phyloP scores from a whole-genome alignment of 2,797 vertebrate genomes.

The Sciaenops ocellatus region DNA sequence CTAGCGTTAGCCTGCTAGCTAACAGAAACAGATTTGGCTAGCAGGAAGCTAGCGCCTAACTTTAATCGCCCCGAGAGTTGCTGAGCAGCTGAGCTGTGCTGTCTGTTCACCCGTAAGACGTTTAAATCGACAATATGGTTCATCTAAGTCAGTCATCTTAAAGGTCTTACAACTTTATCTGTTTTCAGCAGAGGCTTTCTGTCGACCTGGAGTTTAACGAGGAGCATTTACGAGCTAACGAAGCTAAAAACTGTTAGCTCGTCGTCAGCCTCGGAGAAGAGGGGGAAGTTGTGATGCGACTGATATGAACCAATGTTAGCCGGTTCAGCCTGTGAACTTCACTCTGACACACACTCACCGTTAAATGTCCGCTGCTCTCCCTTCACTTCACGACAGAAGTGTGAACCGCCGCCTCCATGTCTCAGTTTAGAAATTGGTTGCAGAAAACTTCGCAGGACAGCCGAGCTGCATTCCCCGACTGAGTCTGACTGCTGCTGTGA shows the following conservation, averaged over 20 bases:
- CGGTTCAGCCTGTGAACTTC: not conserved
- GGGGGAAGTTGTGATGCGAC: slow-evolving; percentile 69
- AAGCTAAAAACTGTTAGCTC: slow-evolving; percentile 71
- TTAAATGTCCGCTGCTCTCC: not conserved
- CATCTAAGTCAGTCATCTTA: fast-evolving
- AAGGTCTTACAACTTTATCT: not conserved
- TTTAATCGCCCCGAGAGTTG: slow-evolving; percentile 61
- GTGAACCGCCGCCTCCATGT: slow-evolving; percentile 14
- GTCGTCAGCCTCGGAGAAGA: slow-evolving; percentile 36
- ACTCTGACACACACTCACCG: slow-evolving; percentile 45
- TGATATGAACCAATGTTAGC: slow-evolving; percentile 15
- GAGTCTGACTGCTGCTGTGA: slow-evolving; percentile 27
- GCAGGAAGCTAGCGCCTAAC: slow-evolving; percentile 65
- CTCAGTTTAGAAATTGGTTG: slow-evolving; percentile 28
- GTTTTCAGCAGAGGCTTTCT: not conserved
- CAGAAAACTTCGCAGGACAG: slow-evolving; percentile 70
- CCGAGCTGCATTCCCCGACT: slow-evolving; percentile 56
- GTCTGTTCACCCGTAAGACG: not conserved
- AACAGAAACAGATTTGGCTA: slow-evolving; percentile 36
- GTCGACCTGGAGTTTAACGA: slow-evolving; percentile 8
- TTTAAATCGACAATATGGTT: not conserved
- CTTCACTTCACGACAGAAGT: slow-evolving; percentile 28
- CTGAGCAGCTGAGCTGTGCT: not conserved
- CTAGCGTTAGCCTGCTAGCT: slow-evolving; percentile 57
- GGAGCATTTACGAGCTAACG: slow-evolving; percentile 58